Base-by-base conservation (phyloP, 2,888 invertebrate species). In the Monochamus alternatus region DNA sequence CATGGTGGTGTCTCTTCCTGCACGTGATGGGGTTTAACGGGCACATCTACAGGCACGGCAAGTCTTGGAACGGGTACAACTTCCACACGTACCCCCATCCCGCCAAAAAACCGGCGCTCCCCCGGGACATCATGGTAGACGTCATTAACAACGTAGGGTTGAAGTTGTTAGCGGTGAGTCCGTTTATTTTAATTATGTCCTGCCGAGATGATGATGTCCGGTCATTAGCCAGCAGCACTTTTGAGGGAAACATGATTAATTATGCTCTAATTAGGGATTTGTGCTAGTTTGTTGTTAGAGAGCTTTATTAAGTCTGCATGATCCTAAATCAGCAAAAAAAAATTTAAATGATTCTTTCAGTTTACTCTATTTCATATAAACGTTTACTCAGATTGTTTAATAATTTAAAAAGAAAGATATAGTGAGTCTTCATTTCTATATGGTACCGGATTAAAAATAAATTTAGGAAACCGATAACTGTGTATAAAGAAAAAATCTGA, bases 51-150 rank as follows among this genome's bases (percentile, higher is more conserved):
- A 51, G 62, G 14, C 52, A 60, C 9, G 68, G 68, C 0, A 31
- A 51, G 1, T 55, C 75, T 4, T 80, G 79, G 79, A 73, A 58
- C 47, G 79, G 76, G 10, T 68, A 77, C 63, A 72, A 73, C 30
- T 80, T 76, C 60, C 76, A 80, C 59, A 77, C 75, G 3, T 80
- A 80, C 31, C 80, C 80, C 3, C 78, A 77, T 75, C 80, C 80
- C 12, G 74, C 65, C 65, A 73, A 73, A 52, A 71, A 44, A 12
- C 55, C 71, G 8, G 55, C 59, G 38, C 30, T 69, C 5, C 78
- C 95, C 3, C 90, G 93, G 78, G 93, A 95, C 80, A 91, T 93
- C 75, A 95, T 96, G 94, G 94, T 95, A 74, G 95, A 96, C 86
- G 92, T 94, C 55, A 93, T 95, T 60, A 96, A 96, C 87, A 93